Evolutionary conservation across 2,113 vertebrate genomes (phyloP).

Genomic region (Benitochromis conjunctus): DNA sequence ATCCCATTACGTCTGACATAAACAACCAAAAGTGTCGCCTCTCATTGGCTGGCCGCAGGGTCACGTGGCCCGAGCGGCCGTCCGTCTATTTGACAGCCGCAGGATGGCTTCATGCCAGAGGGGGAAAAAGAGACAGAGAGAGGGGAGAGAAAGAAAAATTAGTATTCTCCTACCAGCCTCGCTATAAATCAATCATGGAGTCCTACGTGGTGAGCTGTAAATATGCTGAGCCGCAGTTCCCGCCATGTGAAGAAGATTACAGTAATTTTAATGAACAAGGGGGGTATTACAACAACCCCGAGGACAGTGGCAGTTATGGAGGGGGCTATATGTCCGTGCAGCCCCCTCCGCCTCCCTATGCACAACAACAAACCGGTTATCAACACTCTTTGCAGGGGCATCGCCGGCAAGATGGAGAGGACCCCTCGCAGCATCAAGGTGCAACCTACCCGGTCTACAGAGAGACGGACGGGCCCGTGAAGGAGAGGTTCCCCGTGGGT

Average conservation of each 20-base stretch:
- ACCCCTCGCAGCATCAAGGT: constrained; percentile 11
- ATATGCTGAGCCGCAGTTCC: constrained; percentile 75
- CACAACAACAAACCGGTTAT: constrained; percentile 62
- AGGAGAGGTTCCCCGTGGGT: constrained; percentile 33
- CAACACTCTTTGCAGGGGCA: constrained; percentile 55
- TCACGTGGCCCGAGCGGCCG: constrained; percentile 63
- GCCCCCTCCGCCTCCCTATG: constrained; percentile 56
- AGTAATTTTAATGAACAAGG: constrained; percentile 71
- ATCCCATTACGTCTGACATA: constrained; percentile 60
- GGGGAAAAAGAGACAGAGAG: constrained; percentile 67
- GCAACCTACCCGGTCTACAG: constrained; percentile 36
- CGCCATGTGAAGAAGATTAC: constrained; percentile 73
- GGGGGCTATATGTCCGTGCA: constrained; percentile 50
- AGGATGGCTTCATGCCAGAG: constrained; percentile 73
- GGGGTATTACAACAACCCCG: constrained; percentile 66
- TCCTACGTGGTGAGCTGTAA: constrained; percentile 75
- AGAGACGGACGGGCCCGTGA: background rate
- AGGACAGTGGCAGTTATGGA: constrained; percentile 61
- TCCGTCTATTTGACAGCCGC: constrained; percentile 75
- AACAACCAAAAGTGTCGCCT: constrained; percentile 44
- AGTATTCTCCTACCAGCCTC: constrained; percentile 70
- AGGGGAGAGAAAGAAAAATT: constrained; percentile 74
- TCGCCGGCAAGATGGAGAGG: constrained; percentile 55
- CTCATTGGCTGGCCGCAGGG: constrained; percentile 59
- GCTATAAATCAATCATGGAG: constrained; percentile 77